Evolutionary conservation across 1,140 invertebrate species (phyloP), one percentile per base, ranked within the genome.

Genomic region (Coelopa frigida): DNA sequence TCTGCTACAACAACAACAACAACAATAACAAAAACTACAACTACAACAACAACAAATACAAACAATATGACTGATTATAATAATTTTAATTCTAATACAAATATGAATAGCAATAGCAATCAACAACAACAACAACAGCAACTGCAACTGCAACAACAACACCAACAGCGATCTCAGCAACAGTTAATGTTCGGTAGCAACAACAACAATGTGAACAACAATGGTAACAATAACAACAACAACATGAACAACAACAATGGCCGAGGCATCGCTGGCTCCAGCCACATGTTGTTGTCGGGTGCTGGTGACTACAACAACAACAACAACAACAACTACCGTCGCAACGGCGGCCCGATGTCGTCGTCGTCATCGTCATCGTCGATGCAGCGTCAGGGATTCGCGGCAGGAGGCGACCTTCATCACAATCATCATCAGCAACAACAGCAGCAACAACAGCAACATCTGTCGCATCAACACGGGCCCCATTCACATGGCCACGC

Each of bases 391-490:
- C 38, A 21, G 21, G 26, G 38, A 41, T n/a, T n/a, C n/a, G n/a
- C 29, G 15, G 29, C 43, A 20, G 23, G 20, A 5, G 8, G 15
- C n/a, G 38, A 39, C 23, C 46, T 29, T 36, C 27, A 24, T 35
- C 7, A 11, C 15, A 45, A 41, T 22, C 56, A 52, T 47, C 61
- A 62, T 50, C 54, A 57, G 27, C 15, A 57, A 37, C 48, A 58
- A 51, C 49, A 63, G 51, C 36, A 57, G 46, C 35, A 53, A 18
- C 23, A 49, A 47, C 21, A 48, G 18, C 48, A 51, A 33, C 26
- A 46, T 48, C n/a, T n/a, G n/a, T n/a, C n/a, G n/a, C 22, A 43
- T 6, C 31, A 23, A 42, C 24, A 41, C n/a, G n/a, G n/a, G 21
- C 6, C 21, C 8, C 15, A 8, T 18, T 43, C n/a, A 31, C 15